These are phyloP conservation scores for Cyclargus thomasi DNA, from an alignment of 1,140 invertebrate species.

Conservation along the genomic window DNA sequence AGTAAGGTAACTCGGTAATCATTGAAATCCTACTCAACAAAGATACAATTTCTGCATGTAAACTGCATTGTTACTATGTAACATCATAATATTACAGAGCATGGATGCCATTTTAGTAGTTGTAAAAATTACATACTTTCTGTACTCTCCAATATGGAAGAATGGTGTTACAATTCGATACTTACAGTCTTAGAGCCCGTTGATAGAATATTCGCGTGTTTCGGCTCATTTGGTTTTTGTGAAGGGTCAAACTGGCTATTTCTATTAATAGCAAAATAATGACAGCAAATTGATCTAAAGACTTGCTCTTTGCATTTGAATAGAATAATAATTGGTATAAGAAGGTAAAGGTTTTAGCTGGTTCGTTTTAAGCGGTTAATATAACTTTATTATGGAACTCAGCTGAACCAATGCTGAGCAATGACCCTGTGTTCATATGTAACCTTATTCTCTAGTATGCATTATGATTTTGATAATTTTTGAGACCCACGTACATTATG, in stretches of 20 bases:
- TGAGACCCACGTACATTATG: background rate
- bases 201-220: constrained; percentile 1
- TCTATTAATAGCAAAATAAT: background rate
- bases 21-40: background rate
- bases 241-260: background rate
- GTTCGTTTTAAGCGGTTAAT: too few species aligned
- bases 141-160: background rate
- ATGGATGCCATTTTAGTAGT: too few species aligned
- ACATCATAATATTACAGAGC: too few species aligned
- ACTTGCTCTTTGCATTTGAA: background rate
- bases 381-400: too few species aligned
- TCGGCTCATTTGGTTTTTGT: background rate
- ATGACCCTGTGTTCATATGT: too few species aligned
- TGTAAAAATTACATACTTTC: background rate
- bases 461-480: too few species aligned
- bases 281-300: background rate
- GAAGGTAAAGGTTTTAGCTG: background rate
- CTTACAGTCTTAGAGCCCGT: background rate
- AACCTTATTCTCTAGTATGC: too few species aligned
- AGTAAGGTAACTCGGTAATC: background rate
- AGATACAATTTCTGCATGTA: too few species aligned
- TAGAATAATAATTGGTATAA: background rate
- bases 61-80: too few species aligned
- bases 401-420: too few species aligned
- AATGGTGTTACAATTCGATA: too few species aligned